Conservation (phyloP, 2,797 vertebrate genomes). For the Diplodus puntazzo region DNA sequence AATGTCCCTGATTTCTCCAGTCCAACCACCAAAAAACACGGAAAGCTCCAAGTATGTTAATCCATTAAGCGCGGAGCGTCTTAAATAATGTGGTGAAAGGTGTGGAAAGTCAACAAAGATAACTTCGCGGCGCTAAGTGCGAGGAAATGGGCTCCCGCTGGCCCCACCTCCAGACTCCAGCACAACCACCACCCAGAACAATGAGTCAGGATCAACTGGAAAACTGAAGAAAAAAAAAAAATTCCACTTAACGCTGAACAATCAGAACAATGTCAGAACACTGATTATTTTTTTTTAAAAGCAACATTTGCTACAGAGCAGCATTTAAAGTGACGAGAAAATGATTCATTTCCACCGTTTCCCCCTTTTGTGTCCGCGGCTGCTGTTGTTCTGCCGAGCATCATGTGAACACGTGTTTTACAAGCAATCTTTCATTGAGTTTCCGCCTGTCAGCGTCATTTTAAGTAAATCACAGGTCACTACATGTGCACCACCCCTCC, state of each 20-base stretch:
- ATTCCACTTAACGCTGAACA: conserved; percentile 23
- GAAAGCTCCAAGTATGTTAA: conserved; percentile 16
- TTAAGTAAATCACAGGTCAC: background rate
- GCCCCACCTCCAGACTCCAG: conserved; percentile 71
- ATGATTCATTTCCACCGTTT: conserved; percentile 3
- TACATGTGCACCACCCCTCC: background rate
- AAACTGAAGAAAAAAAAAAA: conserved; percentile 36
- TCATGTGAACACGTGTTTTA: conserved; percentile 8
- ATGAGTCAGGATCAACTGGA: conserved; percentile 72
- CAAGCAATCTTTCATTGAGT: background rate
- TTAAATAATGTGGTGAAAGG: conserved; percentile 59
- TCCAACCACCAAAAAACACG: conserved; percentile 3
- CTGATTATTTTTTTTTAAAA: background rate
- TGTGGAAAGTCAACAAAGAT: conserved; percentile 77
- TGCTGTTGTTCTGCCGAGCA: background rate
- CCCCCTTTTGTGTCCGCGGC: background rate
- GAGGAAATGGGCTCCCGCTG: conserved; percentile 78
- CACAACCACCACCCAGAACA: conserved; percentile 77
- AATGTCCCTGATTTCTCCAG: conserved; percentile 12
- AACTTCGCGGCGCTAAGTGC: conserved; percentile 63
- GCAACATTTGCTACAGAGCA: background rate
- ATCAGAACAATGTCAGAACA: conserved; percentile 37
- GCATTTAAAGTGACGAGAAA: conserved; percentile 6
- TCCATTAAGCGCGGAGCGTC: conserved; percentile 47
- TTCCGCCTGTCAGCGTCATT: background rate